Base-by-base conservation (phyloP, 64 coral and sea anemone genomes). In the Montipora capricornis region DNA sequence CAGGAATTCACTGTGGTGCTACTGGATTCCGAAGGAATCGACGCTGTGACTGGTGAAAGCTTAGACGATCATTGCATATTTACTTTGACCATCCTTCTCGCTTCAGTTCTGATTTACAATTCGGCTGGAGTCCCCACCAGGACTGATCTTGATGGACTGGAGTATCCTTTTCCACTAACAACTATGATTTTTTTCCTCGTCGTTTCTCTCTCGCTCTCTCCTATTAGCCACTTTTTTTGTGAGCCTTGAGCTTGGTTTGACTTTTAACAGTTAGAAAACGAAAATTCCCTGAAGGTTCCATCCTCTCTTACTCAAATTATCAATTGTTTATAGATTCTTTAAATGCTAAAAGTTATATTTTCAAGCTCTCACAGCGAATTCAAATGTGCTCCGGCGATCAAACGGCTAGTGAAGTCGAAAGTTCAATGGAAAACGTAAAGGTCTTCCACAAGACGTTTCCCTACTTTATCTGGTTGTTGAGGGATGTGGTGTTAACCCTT, bases 381-480 rank as follows among this genome's bases (percentile, higher is more conserved):
- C 92, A 94, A 71, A 80, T 94, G 20, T 78, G 88, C 46, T 68
- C 92, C 20, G 64, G 77, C 6, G 52, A 74, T 49, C 77, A 68
- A 14, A 46, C 68, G 44, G 53, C 13, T 44, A 62, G 5, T 44
- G 57, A 13, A 83, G 52, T 9, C 3, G 29, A 67, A 68, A 52
- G 58, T 19, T 46, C 81, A 37, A 19, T 16, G 20, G 62, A 78
- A 45, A 86, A 93, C 49, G 86, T 24, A 13, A 55, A 89, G 49
- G 6, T 71, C 11, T 88, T 89, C 69, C 78, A 80, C 86, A 94
- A 82, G 44, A 89, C 78, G 10, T 89, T 94, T 57, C 92, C 92
- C 26, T 94, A 82, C 86, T 94, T 94, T 48, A 80, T 94, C 15
- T 94, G 92, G 92, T 55, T 94, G 15, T 16, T 94, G 29, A 81